These are phyloP conservation scores for Caenorhabditis uteleia DNA, from an alignment of 2,888 invertebrate species.

Conservation along the genomic window DNA sequence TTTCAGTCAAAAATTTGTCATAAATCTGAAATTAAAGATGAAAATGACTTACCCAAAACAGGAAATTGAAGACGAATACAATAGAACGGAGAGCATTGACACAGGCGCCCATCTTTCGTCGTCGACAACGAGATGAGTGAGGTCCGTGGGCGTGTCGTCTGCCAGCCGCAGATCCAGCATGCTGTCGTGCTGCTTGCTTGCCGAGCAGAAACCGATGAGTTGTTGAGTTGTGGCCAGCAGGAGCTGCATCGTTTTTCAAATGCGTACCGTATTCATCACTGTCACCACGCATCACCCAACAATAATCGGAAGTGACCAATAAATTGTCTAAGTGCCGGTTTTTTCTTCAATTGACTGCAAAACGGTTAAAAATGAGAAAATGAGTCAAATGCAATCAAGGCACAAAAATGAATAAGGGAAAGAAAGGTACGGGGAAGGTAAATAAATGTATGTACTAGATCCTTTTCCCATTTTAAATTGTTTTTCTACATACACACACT, in stretches of 20 bases:
- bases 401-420: too few species aligned
- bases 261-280: constrained; percentile 6
- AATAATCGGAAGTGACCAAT: background rate
- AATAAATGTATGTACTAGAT: too few species aligned
- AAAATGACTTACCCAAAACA: constrained; percentile 53
- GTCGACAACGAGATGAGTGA: background rate
- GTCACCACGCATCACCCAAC: constrained; percentile 1
- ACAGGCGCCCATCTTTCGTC: constrained; percentile 45
- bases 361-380: too few species aligned
- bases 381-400: too few species aligned
- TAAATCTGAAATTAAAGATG: background rate
- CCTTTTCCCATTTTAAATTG: too few species aligned
- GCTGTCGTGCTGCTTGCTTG: background rate
- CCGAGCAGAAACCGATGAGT: background rate
- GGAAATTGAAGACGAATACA: constrained; percentile 53
- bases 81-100: constrained; percentile 47
- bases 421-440: too few species aligned
- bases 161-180: background rate
- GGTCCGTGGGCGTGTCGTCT: background rate
- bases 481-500: too few species aligned
- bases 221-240: background rate
- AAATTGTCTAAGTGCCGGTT: background rate
- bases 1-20: background rate
- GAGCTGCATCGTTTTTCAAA: background rate
- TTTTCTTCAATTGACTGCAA: too few species aligned